These are phyloP conservation scores for Cryptomyrus ogoouensis DNA, from an alignment of 2,113 vertebrate genomes.

Conservation along the genomic window DNA sequence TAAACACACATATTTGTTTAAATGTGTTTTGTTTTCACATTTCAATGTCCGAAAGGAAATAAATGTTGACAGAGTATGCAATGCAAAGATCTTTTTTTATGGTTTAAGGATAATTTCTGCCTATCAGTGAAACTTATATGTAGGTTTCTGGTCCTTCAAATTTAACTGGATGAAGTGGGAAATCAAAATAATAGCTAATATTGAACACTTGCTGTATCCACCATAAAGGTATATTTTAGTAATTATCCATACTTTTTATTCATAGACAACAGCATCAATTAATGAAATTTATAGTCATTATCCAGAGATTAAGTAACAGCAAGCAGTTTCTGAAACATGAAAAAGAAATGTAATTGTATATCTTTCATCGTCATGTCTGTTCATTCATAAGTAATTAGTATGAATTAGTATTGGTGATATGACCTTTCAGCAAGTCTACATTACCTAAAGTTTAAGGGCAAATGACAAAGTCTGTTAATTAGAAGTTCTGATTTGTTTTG, in stretches of 20 bases:
- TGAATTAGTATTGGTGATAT: background rate
- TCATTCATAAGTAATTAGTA: background rate
- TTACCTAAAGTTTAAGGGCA: background rate
- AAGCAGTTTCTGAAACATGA: background rate
- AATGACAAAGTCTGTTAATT: background rate
- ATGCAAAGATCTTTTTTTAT: slow-evolving; percentile 3
- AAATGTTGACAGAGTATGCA: background rate
- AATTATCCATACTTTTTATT: background rate
- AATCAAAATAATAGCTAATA: background rate
- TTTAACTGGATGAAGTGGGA: background rate
- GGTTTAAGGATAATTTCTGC: background rate
- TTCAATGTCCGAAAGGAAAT: background rate
- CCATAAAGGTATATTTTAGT: background rate
- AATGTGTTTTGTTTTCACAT: slow-evolving; percentile 5
- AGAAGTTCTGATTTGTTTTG: background rate
- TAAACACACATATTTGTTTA: background rate
- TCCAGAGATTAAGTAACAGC: background rate
- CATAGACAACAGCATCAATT: background rate
- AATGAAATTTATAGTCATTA: background rate
- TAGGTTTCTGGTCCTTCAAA: background rate
- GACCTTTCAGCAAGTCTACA: background rate
- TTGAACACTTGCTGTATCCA: background rate
- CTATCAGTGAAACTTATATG: background rate
- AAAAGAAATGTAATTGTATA: background rate
- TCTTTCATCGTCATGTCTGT: background rate